Evolutionary conservation across 1,140 invertebrate species (phyloP).

Genomic region (Chlorops oryzae): DNA sequence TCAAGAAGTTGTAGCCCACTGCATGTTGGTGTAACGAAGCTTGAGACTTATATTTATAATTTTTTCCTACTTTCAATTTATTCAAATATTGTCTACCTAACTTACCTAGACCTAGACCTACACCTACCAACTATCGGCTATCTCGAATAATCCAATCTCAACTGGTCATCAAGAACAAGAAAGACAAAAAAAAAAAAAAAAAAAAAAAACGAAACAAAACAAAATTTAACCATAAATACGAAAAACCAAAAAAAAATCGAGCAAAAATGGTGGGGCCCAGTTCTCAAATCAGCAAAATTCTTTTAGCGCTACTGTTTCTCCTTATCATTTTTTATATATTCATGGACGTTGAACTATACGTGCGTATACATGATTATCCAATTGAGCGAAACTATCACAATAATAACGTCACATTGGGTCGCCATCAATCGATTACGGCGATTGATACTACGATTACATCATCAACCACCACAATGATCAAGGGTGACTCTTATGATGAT

Average conservation of each 20-base stretch:
- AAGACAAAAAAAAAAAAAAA: not conserved
- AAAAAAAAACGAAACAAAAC: not conserved
- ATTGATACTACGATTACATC: too few species aligned
- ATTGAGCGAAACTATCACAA: slow-evolving; percentile 45
- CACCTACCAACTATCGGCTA: not conserved
- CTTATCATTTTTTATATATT: slow-evolving; percentile 54
- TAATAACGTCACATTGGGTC: slow-evolving; percentile 18
- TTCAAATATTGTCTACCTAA: too few species aligned
- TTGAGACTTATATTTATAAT: too few species aligned
- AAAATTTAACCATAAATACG: too few species aligned
- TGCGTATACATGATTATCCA: slow-evolving; percentile 56
- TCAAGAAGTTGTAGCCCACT: too few species aligned
- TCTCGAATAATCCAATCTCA: not conserved
- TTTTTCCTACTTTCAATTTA: too few species aligned
- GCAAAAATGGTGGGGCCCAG: slow-evolving; percentile 54
- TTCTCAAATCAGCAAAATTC: slow-evolving; percentile 54
- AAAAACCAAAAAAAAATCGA: not conserved
- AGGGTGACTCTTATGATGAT: slow-evolving; percentile 54
- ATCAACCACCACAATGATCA: not conserved
- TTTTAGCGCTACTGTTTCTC: slow-evolving; percentile 50
- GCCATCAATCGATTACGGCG: slow-evolving; percentile 3
- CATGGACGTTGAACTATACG: slow-evolving; percentile 57
- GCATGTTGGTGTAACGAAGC: too few species aligned
- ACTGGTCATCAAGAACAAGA: not conserved
- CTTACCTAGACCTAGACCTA: not conserved